These are phyloP conservation scores for Oncorhynchus clarkii DNA, from an alignment of 2,113 vertebrate genomes.

Conservation along the genomic window DNA sequence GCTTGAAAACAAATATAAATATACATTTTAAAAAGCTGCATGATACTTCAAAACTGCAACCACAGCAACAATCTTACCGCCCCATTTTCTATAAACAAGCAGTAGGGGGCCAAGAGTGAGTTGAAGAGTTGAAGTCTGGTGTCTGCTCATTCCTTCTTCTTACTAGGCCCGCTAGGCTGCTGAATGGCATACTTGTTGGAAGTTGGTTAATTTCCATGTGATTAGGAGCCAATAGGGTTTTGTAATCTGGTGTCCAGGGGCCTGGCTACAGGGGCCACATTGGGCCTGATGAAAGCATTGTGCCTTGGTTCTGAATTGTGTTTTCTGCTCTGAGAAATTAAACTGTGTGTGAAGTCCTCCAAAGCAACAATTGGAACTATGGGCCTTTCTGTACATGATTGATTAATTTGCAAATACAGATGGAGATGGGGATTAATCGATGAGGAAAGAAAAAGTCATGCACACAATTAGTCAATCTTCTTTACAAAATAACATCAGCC, in stretches of 20 bases:
- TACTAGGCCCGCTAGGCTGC: background rate
- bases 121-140: constrained; percentile 40
- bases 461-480: background rate
- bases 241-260: constrained; percentile 51
- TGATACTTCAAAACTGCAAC: too few species aligned
- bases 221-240: constrained; percentile 50
- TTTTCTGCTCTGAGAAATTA: constrained; percentile 21
- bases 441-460: background rate
- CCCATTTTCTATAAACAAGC: constrained; percentile 46
- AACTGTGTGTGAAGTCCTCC: constrained; percentile 17
- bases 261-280: background rate
- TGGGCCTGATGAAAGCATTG: constrained; percentile 35
- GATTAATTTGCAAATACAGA: background rate
- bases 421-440: background rate
- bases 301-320: constrained; percentile 45
- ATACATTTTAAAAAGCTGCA: too few species aligned
- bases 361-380: background rate
- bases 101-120: constrained; percentile 34
- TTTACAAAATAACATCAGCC: too few species aligned
- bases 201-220: constrained; percentile 65
- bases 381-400: background rate
- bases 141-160: constrained; percentile 24
- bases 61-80: background rate
- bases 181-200: constrained; percentile 66
- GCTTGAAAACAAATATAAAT: too few species aligned